These are phyloP conservation scores for Tolmerus cingulatus DNA, from an alignment of 2,888 invertebrate genomes.

Conservation along the genomic window DNA sequence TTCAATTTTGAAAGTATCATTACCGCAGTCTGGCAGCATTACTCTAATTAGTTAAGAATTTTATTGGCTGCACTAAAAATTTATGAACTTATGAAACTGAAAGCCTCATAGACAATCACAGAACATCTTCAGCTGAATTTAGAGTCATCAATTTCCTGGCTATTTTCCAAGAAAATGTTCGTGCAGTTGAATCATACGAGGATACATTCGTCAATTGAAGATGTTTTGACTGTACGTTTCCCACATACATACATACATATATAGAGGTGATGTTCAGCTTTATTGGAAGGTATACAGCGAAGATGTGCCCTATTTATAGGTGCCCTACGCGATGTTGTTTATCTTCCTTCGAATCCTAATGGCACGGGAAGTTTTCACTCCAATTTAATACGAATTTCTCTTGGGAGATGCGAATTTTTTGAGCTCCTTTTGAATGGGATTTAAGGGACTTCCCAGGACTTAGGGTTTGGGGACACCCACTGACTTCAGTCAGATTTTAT, in stretches of 20 bases:
- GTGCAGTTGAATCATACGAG: background rate
- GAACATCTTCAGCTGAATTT: background rate
- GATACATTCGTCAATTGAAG: background rate
- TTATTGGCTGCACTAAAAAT: background rate
- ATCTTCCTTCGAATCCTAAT: background rate
- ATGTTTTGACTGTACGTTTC: background rate
- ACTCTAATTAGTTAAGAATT: background rate
- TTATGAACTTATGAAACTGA: background rate
- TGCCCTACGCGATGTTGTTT: background rate
- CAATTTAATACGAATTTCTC: background rate
- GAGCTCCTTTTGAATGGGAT: background rate
- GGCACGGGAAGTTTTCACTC: background rate
- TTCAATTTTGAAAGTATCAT: background rate
- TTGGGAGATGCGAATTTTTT: background rate
- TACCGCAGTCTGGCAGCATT: background rate
- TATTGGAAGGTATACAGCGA: background rate
- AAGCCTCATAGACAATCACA: background rate
- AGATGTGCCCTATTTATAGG: background rate
- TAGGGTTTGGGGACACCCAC: background rate
- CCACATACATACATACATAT: background rate
- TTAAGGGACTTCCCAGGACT: background rate
- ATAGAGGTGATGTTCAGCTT: background rate
- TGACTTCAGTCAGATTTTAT: background rate
- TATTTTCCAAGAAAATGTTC: background rate
- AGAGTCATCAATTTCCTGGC: background rate